Evolutionary conservation across 2,113 vertebrate genomes (phyloP).

Genomic region (Salvelinus fontinalis): DNA sequence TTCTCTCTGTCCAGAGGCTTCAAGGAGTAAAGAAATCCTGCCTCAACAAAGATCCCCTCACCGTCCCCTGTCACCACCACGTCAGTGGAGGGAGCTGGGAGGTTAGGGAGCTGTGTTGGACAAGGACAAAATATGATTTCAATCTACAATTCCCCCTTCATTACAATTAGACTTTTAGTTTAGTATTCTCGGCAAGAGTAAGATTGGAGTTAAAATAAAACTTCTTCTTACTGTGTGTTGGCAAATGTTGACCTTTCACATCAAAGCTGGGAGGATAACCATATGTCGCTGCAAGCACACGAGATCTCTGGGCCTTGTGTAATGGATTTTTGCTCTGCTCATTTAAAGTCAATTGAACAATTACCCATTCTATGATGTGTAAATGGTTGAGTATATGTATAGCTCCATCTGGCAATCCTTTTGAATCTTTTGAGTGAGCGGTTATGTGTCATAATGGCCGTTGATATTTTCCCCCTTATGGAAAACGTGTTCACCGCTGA

Average conservation of each 20-base stretch:
- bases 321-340: background rate
- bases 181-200: background rate
- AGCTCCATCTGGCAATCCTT: background rate
- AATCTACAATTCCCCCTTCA: background rate
- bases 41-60: slow-evolving; percentile 80
- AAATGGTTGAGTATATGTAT: background rate
- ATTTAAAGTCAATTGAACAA: background rate
- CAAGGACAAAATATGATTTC: background rate
- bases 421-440: background rate
- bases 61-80: slow-evolving; percentile 66
- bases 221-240: background rate
- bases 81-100: slow-evolving; percentile 66
- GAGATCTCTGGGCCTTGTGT: background rate
- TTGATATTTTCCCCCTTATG: background rate
- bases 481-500: background rate
- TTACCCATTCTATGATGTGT: background rate
- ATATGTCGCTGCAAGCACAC: background rate
- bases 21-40: slow-evolving; percentile 75
- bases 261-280: background rate
- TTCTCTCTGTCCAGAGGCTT: slow-evolving; percentile 83
- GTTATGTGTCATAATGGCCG: background rate
- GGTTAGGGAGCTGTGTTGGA: slow-evolving; percentile 60
- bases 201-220: background rate
- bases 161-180: background rate
- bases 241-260: background rate